Evolutionary conservation across 2,113 vertebrate species (phyloP).

Genomic region (Parotia lawesii): DNA sequence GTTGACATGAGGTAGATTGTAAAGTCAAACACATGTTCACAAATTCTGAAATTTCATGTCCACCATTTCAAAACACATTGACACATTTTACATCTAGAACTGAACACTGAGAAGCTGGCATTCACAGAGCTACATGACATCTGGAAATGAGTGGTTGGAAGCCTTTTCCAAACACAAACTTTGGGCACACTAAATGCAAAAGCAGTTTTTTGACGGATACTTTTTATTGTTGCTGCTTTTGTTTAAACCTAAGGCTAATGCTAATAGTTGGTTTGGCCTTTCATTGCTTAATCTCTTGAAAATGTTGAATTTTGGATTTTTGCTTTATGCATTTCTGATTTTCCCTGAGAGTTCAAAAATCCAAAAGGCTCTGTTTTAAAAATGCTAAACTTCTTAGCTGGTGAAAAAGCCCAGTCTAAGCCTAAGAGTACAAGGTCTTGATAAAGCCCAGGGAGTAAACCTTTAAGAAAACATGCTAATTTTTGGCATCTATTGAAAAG

Average conservation of each 20-base stretch:
- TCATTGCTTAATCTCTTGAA: background rate
- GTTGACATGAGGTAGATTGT: background rate
- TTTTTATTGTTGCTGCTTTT: background rate
- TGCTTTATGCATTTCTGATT: background rate
- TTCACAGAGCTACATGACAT: rapidly evolving
- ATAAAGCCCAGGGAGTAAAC: background rate
- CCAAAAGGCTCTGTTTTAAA: background rate
- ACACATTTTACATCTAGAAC: background rate
- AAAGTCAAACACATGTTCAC: background rate
- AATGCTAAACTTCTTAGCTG: background rate
- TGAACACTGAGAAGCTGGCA: background rate
- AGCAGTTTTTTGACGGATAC: background rate
- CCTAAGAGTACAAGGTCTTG: background rate
- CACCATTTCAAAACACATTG: background rate
- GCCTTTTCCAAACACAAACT: background rate
- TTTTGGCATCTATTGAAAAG: background rate
- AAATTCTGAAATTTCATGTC: background rate
- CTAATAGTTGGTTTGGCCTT: background rate
- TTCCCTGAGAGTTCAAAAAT: background rate
- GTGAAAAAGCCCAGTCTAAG: background rate
- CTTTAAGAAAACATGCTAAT: background rate
- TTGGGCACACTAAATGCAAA: background rate
- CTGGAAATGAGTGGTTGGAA: background rate
- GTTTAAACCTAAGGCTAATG: background rate
- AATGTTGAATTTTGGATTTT: background rate